phyloP scores from a whole-genome alignment of 2,113 vertebrate species.

The Paradoxurus hermaphroditus region DNA sequence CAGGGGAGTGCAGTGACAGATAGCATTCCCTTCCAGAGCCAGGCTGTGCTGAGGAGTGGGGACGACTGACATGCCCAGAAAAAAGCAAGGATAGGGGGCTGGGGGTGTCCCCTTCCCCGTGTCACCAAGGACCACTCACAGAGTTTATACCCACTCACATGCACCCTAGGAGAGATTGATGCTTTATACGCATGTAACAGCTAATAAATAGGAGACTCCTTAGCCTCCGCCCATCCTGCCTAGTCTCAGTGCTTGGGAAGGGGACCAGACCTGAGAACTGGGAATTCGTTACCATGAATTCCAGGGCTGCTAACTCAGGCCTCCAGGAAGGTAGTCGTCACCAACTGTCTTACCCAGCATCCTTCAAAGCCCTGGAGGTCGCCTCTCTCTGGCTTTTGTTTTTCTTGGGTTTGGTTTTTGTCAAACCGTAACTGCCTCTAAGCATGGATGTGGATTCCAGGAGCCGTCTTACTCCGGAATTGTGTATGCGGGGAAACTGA shows the following conservation, averaged over 20 bases:
- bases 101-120: too few relatives aligned
- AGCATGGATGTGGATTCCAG: not conserved
- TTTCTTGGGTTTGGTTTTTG: too few relatives aligned
- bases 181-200: not conserved
- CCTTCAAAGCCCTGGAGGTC: too few relatives aligned
- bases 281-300: not conserved
- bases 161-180: not conserved
- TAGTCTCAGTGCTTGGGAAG: not conserved
- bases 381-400: too few relatives aligned
- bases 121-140: not conserved
- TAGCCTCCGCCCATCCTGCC: not conserved
- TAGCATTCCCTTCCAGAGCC: not conserved
- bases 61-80: not conserved
- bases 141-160: not conserved
- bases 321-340: not conserved
- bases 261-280: not conserved
- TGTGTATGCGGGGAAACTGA: not conserved
- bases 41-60: not conserved
- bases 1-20: not conserved
- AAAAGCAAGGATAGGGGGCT: not conserved
- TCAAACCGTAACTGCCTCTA: not conserved
- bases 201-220: not conserved
- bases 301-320: not conserved
- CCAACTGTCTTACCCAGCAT: too few relatives aligned
- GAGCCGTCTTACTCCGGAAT: rapidly evolving